Percentiles rank a stretch among this genome's conserved stretches.
Conservation (phyloP, 2,888 invertebrate species). For the Chrysina gloriosa region DNA sequence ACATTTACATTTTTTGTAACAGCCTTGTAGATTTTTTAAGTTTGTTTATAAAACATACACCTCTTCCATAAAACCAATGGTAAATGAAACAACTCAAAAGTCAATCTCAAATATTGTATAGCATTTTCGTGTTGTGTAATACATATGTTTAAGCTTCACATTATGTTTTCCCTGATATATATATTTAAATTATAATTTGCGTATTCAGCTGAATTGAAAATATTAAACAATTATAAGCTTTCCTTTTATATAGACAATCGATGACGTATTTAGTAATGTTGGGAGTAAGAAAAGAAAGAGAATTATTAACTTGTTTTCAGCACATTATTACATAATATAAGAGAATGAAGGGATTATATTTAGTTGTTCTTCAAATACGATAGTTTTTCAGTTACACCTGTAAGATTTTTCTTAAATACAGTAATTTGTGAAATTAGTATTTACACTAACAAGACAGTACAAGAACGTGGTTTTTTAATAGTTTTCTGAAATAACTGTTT, state of each 20-base stretch:
- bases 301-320: background rate
- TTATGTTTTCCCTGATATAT: slow-evolving; percentile 31
- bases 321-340: background rate
- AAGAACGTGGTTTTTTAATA: slow-evolving; percentile 39
- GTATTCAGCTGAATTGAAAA: background rate
- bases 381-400: background rate
- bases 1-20: slow-evolving; percentile 54
- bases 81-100: slow-evolving; percentile 44
- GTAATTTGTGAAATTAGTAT: slow-evolving; percentile 47
- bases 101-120: slow-evolving; percentile 48
- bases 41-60: slow-evolving; percentile 59
- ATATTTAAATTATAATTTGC: slow-evolving; percentile 28
- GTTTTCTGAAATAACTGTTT: slow-evolving; percentile 25
- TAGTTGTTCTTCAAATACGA: background rate
- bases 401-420: slow-evolving; percentile 30
- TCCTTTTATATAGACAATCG: slow-evolving; percentile 21
- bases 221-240: slow-evolving; percentile 39
- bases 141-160: slow-evolving; percentile 25
- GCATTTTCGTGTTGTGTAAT: slow-evolving; percentile 20
- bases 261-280: background rate
- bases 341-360: slow-evolving; percentile 2
- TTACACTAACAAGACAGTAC: slow-evolving; percentile 45
- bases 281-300: background rate
- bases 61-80: slow-evolving; percentile 38
- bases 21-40: slow-evolving; percentile 57